Evolutionary conservation across 30 jellyfish, hydroid and myxozoan genomes (phyloP).

Genomic region (Pelagia noctiluca): DNA sequence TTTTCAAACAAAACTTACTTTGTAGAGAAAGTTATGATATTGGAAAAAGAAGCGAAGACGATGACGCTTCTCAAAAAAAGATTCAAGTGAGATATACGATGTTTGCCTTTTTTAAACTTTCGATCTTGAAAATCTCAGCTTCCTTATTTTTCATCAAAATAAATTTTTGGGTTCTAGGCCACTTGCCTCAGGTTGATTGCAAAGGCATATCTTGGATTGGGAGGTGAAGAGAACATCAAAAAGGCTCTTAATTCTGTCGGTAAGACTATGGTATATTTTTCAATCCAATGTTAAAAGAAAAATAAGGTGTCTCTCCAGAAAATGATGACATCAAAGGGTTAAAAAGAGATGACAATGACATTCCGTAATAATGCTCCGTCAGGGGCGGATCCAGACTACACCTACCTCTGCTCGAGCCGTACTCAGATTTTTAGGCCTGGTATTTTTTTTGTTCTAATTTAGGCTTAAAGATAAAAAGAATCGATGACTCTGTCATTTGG

Average conservation of each 20-base stretch:
- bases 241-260: slow-evolving; percentile 69
- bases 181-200: slow-evolving; percentile 74
- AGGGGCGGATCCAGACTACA: too few relatives aligned
- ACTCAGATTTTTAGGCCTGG: too few relatives aligned
- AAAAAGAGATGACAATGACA: too few relatives aligned
- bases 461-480: too few relatives aligned
- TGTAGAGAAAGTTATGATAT: slow-evolving; percentile 79
- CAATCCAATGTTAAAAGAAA: too few relatives aligned
- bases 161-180: slow-evolving; percentile 52
- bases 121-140: not conserved
- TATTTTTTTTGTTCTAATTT: too few relatives aligned
- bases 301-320: too few relatives aligned
- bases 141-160: not conserved
- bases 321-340: too few relatives aligned
- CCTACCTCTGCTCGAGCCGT: too few relatives aligned
- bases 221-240: slow-evolving; percentile 66
- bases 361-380: too few relatives aligned
- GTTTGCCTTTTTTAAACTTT: not conserved
- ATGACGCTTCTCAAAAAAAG: slow-evolving; percentile 10
- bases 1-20: not conserved
- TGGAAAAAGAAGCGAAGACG: slow-evolving; percentile 52
- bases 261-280: not conserved
- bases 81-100: slow-evolving; percentile 27
- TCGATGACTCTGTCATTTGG: too few relatives aligned
- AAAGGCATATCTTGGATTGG: slow-evolving; percentile 73